phyloP scores from a whole-genome alignment of 2,797 vertebrate genomes.

The Triplophysa bombifrons region DNA sequence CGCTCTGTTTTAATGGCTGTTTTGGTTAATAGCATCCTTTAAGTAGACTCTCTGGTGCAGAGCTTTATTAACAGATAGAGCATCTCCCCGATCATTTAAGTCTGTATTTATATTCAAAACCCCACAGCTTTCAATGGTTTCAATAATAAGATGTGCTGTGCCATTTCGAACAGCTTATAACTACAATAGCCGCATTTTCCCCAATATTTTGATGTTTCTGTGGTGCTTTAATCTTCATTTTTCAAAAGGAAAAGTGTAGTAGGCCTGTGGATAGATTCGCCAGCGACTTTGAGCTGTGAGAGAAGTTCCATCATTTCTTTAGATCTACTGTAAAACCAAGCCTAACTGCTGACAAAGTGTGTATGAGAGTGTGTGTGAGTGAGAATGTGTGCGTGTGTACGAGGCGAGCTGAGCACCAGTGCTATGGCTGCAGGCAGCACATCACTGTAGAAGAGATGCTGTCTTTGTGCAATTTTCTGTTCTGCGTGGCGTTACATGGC shows the following conservation, averaged over 20 bases:
- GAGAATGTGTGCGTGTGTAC: not conserved
- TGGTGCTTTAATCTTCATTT: constrained; percentile 29
- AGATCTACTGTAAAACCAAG: not conserved
- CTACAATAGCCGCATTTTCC: constrained; percentile 19
- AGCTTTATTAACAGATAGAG: not conserved
- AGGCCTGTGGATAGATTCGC: constrained; percentile 12
- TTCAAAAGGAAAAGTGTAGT: constrained; percentile 18
- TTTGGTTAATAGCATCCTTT: not conserved
- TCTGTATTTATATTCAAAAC: not conserved
- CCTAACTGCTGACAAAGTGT: constrained; percentile 32
- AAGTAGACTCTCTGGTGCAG: not conserved
- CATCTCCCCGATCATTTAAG: not conserved
- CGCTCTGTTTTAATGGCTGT: constrained; percentile 9
- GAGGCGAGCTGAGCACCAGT: constrained; percentile 6
- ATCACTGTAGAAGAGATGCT: constrained; percentile 32
- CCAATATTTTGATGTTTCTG: constrained; percentile 16
- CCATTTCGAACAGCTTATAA: not conserved
- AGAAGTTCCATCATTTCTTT: constrained; percentile 7
- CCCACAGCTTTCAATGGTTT: not conserved
- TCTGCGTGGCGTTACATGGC: constrained; percentile 22
- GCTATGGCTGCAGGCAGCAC: constrained; percentile 25
- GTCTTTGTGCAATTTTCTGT: constrained; percentile 36
- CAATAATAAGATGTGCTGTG: not conserved
- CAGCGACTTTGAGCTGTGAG: constrained; percentile 23
- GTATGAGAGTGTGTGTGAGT: constrained; percentile 18